Percentiles rank a stretch among this genome's conserved stretches.
Evolutionary conservation across 2,797 vertebrate species (phyloP).

Genomic region (Tapirus indicus): DNA sequence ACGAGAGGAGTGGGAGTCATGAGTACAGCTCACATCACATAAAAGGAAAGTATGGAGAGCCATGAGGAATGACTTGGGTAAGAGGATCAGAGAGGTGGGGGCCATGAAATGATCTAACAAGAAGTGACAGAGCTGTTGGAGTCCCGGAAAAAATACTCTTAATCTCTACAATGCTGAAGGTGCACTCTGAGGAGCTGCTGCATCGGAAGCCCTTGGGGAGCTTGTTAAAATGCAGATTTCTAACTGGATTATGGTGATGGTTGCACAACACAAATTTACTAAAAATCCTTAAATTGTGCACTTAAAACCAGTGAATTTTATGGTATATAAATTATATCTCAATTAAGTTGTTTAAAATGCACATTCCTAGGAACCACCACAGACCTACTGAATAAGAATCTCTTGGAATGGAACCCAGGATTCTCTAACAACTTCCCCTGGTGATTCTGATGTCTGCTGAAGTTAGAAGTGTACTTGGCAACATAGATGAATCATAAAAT

Average conservation of each 20-base stretch:
- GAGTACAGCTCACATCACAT: not conserved
- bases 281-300: not conserved
- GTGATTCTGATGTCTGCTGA: not conserved
- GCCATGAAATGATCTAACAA: not conserved
- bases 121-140: not conserved
- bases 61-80: not conserved
- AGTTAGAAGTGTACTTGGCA: not conserved
- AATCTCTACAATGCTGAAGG: not conserved
- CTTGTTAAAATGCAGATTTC: not conserved
- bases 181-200: not conserved
- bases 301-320: not conserved
- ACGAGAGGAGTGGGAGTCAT: not conserved
- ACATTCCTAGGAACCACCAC: not conserved
- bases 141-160: not conserved
- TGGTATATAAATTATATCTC: slow-evolving; percentile 33
- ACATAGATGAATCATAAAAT: not conserved
- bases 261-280: not conserved
- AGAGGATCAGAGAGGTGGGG: not conserved
- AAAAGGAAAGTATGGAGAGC: not conserved
- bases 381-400: not conserved
- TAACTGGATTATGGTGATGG: not conserved
- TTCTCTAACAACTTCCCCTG: not conserved
- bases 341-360: not conserved
- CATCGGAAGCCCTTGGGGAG: not conserved
- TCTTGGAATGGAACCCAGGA: not conserved